Percentiles rank a stretch among this genome's conserved stretches.
Conservation (phyloP, 2,113 vertebrate species). For the Agapornis roseicollis region DNA sequence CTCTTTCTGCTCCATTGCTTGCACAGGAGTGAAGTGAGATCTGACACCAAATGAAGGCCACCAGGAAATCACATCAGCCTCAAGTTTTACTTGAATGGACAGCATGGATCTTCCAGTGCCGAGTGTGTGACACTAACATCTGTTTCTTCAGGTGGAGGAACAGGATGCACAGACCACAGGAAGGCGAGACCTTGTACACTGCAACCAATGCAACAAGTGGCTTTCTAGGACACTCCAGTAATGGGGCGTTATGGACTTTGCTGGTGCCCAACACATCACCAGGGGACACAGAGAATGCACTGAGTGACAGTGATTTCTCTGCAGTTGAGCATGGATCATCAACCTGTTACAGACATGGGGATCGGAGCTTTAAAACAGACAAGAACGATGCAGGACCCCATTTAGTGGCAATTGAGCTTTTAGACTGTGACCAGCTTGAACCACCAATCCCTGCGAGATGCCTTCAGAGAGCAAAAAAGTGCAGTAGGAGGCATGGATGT, state of each 20-base stretch:
- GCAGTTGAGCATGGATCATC: accelerated
- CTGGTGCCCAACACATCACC: background rate
- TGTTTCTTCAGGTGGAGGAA: background rate
- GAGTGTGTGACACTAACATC: background rate
- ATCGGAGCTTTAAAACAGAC: background rate
- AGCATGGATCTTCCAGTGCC: background rate
- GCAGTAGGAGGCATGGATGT: accelerated
- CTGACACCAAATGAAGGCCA: slow-evolving; percentile 23
- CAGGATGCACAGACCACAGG: background rate
- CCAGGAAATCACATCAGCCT: slow-evolving; percentile 3
- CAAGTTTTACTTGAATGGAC: background rate
- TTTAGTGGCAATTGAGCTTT: background rate
- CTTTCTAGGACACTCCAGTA: background rate
- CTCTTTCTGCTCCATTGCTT: background rate
- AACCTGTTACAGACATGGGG: too few relatives aligned
- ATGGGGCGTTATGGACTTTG: background rate
- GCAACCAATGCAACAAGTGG: background rate
- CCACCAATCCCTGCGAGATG: background rate
- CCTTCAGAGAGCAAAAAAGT: background rate
- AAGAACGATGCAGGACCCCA: background rate
- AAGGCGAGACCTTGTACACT: background rate
- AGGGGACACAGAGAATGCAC: background rate
- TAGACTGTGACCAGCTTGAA: background rate
- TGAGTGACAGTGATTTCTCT: background rate
- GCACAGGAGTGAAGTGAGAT: background rate